These are phyloP conservation scores for Panthera tigris DNA, from an alignment of 2,113 vertebrate genomes.

Conservation along the genomic window DNA sequence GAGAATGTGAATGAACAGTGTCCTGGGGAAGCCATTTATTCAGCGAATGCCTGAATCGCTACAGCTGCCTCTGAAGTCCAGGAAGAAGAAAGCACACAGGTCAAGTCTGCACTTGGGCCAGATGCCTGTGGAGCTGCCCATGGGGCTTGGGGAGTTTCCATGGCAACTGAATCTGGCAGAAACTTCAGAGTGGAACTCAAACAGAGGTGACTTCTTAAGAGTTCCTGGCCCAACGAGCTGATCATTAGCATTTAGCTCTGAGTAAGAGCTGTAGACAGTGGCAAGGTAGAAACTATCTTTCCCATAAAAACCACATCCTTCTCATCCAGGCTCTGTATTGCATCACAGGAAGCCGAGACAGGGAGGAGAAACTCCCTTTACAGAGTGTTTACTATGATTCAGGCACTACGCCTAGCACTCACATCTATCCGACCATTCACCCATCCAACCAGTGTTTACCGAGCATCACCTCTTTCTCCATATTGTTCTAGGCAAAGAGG, in stretches of 20 bases:
- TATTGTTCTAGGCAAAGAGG: neutral
- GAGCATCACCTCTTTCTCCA: neutral
- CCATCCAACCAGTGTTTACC: neutral
- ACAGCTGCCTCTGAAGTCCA: neutral
- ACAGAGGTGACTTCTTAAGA: constrained; percentile 48
- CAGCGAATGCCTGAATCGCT: neutral
- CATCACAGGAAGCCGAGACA: neutral
- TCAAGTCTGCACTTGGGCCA: neutral
- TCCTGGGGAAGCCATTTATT: neutral
- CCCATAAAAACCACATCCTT: neutral
- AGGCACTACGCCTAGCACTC: neutral
- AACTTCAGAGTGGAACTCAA: constrained; percentile 52
- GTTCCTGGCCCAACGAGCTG: constrained; percentile 19
- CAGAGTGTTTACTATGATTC: neutral
- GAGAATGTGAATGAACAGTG: neutral
- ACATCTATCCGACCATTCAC: neutral
- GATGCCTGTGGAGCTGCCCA: neutral
- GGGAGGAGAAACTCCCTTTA: neutral
- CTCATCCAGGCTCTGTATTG: neutral
- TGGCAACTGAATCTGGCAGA: constrained; percentile 54
- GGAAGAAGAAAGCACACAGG: neutral
- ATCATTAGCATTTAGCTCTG: neutral
- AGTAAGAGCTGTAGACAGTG: neutral
- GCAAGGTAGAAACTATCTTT: neutral
- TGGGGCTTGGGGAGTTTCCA: constrained; percentile 23